A percentile compares a stretch with the other conserved stretches of the same genome.
These are phyloP conservation scores for Laticauda laticaudata DNA, from an alignment of 2,113 vertebrate species.

Conservation along the genomic window DNA sequence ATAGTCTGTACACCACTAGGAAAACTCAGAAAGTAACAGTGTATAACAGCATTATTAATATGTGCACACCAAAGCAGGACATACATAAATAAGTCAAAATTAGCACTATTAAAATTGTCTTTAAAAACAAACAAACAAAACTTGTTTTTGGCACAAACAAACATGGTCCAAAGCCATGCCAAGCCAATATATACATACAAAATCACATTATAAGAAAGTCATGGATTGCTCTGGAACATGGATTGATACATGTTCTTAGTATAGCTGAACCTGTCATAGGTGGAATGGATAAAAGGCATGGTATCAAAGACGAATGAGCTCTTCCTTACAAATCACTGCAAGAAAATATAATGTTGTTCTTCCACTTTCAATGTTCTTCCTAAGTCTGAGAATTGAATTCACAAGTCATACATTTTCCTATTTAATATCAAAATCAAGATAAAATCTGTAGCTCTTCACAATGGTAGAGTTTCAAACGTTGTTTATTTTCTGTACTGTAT, in stretches of 20 bases:
- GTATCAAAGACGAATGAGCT: neutral
- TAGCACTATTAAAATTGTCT: neutral
- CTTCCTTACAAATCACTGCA: neutral
- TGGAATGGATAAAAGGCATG: neutral
- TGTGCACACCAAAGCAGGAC: conserved; percentile 2
- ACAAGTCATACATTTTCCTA: neutral
- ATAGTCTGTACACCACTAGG: conserved; percentile 3
- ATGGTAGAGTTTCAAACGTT: neutral
- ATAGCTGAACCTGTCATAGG: neutral
- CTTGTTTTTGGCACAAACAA: neutral
- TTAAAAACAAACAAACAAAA: neutral
- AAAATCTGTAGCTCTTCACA: neutral
- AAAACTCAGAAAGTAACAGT: conserved; percentile 15
- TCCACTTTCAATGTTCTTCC: neutral
- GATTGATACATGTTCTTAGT: neutral
- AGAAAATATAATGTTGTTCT: neutral
- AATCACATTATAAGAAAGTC: neutral
- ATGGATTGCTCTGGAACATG: neutral
- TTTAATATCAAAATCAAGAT: neutral
- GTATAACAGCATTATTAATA: conserved; percentile 24
- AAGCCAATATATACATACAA: neutral
- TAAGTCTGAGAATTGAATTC: neutral
- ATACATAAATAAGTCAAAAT: conserved; percentile 9
- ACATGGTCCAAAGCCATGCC: neutral
- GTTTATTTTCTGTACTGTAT: neutral